These are phyloP conservation scores for Amphipoea lucens DNA, from an alignment of 2,888 invertebrate genomes.

Conservation along the genomic window DNA sequence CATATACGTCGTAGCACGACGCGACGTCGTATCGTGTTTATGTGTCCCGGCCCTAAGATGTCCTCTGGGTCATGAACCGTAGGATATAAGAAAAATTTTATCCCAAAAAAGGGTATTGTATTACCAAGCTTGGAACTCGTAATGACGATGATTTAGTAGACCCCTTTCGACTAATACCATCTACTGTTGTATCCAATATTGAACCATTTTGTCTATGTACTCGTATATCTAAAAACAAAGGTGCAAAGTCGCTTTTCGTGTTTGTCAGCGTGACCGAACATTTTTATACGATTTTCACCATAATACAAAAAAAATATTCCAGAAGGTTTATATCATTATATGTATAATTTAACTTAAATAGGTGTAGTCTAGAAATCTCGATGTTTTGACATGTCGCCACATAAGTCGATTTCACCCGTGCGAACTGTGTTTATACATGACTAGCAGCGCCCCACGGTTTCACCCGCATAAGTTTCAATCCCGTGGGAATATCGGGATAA, in stretches of 20 bases:
- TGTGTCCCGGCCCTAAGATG: background rate
- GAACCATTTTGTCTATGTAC: background rate
- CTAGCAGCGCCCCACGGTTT: too few relatives aligned
- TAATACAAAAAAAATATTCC: background rate
- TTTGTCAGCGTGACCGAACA: accelerated
- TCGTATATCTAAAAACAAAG: background rate
- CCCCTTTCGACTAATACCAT: too few relatives aligned
- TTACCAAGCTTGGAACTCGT: background rate
- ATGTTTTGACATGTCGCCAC: too few relatives aligned
- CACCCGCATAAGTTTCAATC: too few relatives aligned
- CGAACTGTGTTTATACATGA: too few relatives aligned
- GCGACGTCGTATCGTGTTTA: too few relatives aligned
- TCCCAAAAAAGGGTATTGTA: background rate
- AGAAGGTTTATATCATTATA: background rate
- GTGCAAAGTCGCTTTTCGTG: background rate
- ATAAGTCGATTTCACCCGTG: too few relatives aligned
- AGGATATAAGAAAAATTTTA: background rate
- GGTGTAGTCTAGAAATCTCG: background rate
- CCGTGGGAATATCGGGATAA: too few relatives aligned
- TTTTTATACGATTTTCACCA: background rate
- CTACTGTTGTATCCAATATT: too few relatives aligned
- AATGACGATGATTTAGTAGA: background rate
- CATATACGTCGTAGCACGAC: too few relatives aligned
- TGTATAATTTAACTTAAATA: background rate
- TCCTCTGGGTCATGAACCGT: background rate